A percentile compares a stretch with the other conserved stretches of the same genome.
Conservation (phyloP, 2,888 invertebrate genomes). For the Pammene aurita region DNA sequence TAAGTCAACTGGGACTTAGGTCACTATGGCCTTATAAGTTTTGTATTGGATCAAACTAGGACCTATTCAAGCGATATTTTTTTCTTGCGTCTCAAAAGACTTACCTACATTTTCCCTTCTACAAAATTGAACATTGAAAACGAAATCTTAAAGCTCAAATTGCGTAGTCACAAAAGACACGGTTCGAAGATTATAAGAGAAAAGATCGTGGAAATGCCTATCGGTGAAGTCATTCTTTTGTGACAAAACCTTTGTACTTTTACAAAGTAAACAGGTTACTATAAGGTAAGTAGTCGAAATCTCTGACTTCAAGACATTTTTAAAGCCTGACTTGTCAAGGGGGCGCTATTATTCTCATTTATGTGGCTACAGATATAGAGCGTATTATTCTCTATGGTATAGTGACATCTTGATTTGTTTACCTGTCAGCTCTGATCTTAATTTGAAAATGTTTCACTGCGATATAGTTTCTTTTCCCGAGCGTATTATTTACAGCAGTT, state of each 20-base stretch:
- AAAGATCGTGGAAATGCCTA: neutral
- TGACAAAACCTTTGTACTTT: slow-evolving; percentile 7
- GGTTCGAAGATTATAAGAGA: neutral
- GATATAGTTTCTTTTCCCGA: too few relatives aligned
- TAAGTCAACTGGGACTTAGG: neutral
- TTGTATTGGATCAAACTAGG: neutral
- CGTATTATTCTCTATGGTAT: too few relatives aligned
- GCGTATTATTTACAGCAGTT: too few relatives aligned
- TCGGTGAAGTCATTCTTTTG: slow-evolving; percentile 9
- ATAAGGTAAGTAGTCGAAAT: neutral
- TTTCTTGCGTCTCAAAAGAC: neutral
- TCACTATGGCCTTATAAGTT: neutral
- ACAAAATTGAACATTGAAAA: neutral
- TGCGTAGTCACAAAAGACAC: neutral
- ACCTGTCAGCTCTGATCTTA: too few relatives aligned
- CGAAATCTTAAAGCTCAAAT: neutral
- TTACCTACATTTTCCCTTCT: neutral
- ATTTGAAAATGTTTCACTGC: too few relatives aligned
- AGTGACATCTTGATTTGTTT: too few relatives aligned
- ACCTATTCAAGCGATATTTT: neutral
- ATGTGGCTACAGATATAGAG: too few relatives aligned
- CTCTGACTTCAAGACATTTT: too few relatives aligned
- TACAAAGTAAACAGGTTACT: neutral
- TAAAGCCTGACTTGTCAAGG: too few relatives aligned
- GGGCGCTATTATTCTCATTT: too few relatives aligned